Conservation (phyloP, 2,888 invertebrate genomes). For the Drosophila subsilvestris region DNA sequence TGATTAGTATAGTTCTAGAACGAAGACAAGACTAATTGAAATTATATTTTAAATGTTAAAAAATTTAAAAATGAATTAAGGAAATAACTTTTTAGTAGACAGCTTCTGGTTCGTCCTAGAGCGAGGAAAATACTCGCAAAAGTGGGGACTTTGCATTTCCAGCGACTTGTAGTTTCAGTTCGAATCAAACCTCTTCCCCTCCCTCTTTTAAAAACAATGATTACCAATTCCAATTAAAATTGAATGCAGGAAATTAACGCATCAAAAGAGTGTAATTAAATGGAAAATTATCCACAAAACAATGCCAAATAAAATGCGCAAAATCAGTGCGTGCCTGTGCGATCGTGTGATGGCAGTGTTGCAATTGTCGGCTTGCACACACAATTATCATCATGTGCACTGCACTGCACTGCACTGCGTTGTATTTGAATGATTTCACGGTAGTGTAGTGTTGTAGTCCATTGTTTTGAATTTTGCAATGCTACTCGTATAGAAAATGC, state of each 20-base stretch:
- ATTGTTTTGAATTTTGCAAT: constrained; percentile 72
- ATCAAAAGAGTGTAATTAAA: constrained; percentile 62
- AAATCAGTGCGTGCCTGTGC: constrained; percentile 35
- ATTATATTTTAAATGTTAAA: no score
- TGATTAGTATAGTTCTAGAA: no score
- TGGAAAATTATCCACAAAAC: constrained; percentile 54
- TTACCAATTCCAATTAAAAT: constrained; percentile 49
- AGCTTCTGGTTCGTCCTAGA: no score
- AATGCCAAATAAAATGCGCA: constrained; percentile 33
- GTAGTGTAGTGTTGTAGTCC: constrained; percentile 41
- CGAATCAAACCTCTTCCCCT: constrained; percentile 14
- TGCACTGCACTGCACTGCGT: background rate
- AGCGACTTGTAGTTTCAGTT: constrained; percentile 26
- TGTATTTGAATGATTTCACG: constrained; percentile 55
- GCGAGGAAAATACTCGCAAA: no score
- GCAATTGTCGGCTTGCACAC: constrained; percentile 53
- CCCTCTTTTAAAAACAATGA: constrained; percentile 19
- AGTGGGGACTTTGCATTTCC: background rate
- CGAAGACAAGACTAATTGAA: no score
- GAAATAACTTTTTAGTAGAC: no score
- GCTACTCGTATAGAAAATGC: constrained; percentile 44
- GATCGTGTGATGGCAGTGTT: constrained; percentile 47
- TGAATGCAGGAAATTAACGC: constrained; percentile 54
- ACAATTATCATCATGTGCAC: constrained; percentile 50
- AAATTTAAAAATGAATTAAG: no score